Conservation (phyloP, 2,888 invertebrate species). For the Hedya salicella region DNA sequence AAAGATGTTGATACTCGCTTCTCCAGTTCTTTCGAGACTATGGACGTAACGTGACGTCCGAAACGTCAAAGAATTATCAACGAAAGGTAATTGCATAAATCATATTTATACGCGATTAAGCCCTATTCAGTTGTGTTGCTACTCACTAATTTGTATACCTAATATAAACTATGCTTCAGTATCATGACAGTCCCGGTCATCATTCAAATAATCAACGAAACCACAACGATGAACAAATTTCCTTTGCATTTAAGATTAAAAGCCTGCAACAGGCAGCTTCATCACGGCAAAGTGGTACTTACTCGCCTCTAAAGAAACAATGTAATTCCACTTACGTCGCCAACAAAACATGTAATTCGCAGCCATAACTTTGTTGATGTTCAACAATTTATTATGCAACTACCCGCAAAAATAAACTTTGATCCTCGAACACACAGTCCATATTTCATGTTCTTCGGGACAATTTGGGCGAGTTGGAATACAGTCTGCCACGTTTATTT, state of each 20-base stretch:
- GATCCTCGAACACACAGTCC: background rate
- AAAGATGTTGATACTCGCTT: no score
- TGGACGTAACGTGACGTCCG: no score
- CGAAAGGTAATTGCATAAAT: no score
- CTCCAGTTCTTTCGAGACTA: no score
- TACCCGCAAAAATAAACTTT: conserved; percentile 16
- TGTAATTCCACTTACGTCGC: conserved; percentile 34
- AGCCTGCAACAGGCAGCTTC: conserved; percentile 11
- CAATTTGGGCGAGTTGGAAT: background rate
- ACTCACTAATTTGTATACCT: no score
- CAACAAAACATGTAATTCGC: conserved; percentile 40
- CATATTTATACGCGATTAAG: no score
- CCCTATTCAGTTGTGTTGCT: no score
- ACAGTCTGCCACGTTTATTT: conserved; percentile 4
- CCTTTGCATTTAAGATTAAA: conserved; percentile 7
- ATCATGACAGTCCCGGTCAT: no score
- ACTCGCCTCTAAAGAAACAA: conserved; percentile 36
- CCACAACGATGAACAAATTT: no score
- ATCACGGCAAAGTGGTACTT: conserved; percentile 33
- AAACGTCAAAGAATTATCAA: no score
- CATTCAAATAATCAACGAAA: no score
- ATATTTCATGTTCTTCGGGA: conserved; percentile 1
- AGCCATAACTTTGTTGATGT: conserved; percentile 38
- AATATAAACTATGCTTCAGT: no score
- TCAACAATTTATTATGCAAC: conserved; percentile 15